phyloP scores from a whole-genome alignment of 2,113 vertebrate species.

The Trinectes maculatus region DNA sequence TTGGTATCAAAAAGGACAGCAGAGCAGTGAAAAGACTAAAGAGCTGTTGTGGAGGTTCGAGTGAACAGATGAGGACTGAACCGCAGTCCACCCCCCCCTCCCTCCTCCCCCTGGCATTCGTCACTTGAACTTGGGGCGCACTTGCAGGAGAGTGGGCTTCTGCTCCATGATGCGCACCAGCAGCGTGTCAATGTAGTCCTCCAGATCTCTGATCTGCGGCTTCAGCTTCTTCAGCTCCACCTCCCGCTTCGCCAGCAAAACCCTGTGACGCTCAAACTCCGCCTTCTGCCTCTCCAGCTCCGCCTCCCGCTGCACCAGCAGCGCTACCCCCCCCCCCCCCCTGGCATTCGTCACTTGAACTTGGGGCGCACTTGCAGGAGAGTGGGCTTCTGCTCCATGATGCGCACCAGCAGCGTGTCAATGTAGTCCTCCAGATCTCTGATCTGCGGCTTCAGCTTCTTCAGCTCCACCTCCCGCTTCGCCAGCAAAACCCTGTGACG shows the following conservation, averaged over 20 bases:
- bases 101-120: neutral
- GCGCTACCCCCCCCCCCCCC: constrained; percentile 73
- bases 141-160: constrained; percentile 93
- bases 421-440: constrained; percentile 96
- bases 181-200: constrained; percentile 97
- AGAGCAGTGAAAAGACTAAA: constrained; percentile 77
- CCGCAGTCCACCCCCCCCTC: neutral
- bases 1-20: constrained; percentile 77
- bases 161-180: constrained; percentile 98
- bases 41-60: constrained; percentile 69
- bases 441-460: constrained; percentile 87
- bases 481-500: constrained; percentile 85
- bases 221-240: constrained; percentile 88
- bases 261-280: constrained; percentile 85
- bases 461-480: constrained; percentile 90
- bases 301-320: constrained; percentile 87
- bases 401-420: constrained; percentile 94
- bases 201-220: constrained; percentile 89
- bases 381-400: constrained; percentile 96
- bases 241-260: constrained; percentile 89
- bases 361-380: constrained; percentile 91
- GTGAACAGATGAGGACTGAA: constrained; percentile 49
- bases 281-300: constrained; percentile 84
- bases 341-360: constrained; percentile 67
- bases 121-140: constrained; percentile 83